Evolutionary conservation across 2,888 invertebrate genomes (phyloP), one percentile per base, ranked within the genome.

Genomic region (Myathropa florea): DNA sequence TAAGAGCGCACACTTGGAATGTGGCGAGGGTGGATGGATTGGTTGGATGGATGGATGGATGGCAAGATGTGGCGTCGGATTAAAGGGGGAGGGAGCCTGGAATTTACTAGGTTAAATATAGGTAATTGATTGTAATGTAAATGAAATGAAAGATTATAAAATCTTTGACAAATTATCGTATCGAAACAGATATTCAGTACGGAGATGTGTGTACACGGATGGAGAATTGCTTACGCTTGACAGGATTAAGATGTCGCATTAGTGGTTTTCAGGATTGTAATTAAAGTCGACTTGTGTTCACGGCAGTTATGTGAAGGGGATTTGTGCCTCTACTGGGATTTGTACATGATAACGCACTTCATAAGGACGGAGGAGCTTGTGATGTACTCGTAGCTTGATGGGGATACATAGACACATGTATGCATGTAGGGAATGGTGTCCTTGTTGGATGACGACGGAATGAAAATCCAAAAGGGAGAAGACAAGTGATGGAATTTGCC

Each of bases 41-140:
- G 14, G 10, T 33, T 14, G n/a, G 46, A 23, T n/a, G n/a, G n/a
- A n/a, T 59, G 14, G 14, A 12, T 21, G 53, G 18, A 28, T 68
- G 26, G 30, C 46, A 39, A 24, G 24, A 39, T 68, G 36, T 39
- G 61, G 70, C 21, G 39, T 33, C 36, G 59, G 59, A 65, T 72
- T 72, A 65, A 65, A 24, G 26, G 10, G 57, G 14, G 39, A n/a
- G 39, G 36, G 46, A 1, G 18, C 1, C 7, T 2, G 39, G n/a
- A 64, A 59, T 79, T 79, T 46, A 79, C 55, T 76, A 55, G 65
- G 70, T 53, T 70, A 65, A 65, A 60, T 60, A 59, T 80, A 65
- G 61, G 46, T 75, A 84, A 80, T 83, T 75, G 75, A 80, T 80
- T 75, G 70, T 80, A 76, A 65, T 76, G 79, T 61, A 84, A 80